phyloP scores from a whole-genome alignment of 2,113 vertebrate species.

The Solenodon paradoxus region DNA sequence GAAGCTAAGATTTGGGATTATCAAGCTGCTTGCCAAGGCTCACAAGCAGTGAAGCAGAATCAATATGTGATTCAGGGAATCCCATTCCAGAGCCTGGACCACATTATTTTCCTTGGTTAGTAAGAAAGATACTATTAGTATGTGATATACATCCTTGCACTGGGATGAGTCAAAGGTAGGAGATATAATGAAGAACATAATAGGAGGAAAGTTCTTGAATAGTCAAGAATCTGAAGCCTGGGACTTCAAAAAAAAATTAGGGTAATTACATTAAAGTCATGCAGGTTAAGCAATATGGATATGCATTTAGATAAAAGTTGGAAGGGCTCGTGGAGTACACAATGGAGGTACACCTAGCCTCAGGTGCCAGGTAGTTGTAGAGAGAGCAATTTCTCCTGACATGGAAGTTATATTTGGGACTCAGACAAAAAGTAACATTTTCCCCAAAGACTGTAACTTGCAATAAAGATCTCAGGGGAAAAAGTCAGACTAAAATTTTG shows the following conservation, averaged over 20 bases:
- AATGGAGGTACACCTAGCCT: background rate
- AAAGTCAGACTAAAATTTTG: background rate
- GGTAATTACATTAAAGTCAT: background rate
- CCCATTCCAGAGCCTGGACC: background rate
- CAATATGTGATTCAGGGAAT: background rate
- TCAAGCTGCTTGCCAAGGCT: background rate
- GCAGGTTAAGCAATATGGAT: background rate
- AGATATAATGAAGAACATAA: background rate
- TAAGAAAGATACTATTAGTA: background rate
- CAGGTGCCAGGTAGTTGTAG: background rate
- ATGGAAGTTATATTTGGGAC: background rate
- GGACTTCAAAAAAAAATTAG: background rate
- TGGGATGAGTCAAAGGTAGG: background rate
- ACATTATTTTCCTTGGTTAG: background rate
- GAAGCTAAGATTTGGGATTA: background rate
- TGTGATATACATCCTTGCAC: background rate
- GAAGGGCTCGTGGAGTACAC: background rate
- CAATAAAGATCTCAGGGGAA: background rate
- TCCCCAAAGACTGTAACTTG: background rate
- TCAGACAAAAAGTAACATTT: background rate
- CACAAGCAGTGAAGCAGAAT: background rate
- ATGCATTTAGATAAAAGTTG: background rate
- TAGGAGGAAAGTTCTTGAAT: background rate
- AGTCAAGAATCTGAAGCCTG: background rate
- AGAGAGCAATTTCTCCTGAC: background rate